Evolutionary conservation across 2,888 invertebrate genomes (phyloP).

Genomic region (Cheilosia soror): DNA sequence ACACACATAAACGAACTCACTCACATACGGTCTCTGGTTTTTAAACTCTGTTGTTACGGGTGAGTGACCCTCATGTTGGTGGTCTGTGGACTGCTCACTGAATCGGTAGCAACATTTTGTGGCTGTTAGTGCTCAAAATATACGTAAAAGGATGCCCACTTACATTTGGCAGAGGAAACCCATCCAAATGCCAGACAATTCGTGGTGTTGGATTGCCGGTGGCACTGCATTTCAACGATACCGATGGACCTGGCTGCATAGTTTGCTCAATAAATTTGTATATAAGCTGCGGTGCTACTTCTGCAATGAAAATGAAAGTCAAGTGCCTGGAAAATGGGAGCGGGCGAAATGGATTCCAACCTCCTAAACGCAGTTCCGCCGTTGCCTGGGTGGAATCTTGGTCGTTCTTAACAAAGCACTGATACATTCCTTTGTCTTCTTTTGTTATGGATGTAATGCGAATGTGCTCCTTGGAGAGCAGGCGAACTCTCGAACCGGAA

Average conservation of each 20-base stretch:
- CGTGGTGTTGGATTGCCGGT: constrained; percentile 91
- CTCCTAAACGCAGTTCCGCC: constrained; percentile 91
- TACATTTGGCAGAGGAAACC: constrained; percentile 87
- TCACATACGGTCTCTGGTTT: constrained; percentile 25
- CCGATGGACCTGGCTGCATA: constrained; percentile 90
- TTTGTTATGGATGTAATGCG: constrained; percentile 88
- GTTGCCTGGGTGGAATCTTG: constrained; percentile 92
- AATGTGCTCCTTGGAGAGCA: constrained; percentile 85
- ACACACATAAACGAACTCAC: neutral
- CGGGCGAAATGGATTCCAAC: constrained; percentile 83
- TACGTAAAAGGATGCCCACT: constrained; percentile 71
- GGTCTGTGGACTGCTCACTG: constrained; percentile 26
- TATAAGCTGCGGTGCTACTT: constrained; percentile 89
- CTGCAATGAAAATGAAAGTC: constrained; percentile 83
- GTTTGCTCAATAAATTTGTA: constrained; percentile 92
- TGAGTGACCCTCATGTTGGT: constrained; percentile 28
- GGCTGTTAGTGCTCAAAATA: constrained; percentile 35
- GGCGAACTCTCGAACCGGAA: constrained; percentile 85
- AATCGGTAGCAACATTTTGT: constrained; percentile 39
- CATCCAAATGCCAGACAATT: constrained; percentile 90
- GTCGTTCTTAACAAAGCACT: constrained; percentile 93
- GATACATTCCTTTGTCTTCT: constrained; percentile 95
- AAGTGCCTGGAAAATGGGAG: constrained; percentile 17
- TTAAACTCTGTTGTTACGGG: constrained; percentile 32
- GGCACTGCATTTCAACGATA: constrained; percentile 90